phyloP scores from a whole-genome alignment of 2,797 vertebrate genomes.

The Xiphophorus birchmanni region DNA sequence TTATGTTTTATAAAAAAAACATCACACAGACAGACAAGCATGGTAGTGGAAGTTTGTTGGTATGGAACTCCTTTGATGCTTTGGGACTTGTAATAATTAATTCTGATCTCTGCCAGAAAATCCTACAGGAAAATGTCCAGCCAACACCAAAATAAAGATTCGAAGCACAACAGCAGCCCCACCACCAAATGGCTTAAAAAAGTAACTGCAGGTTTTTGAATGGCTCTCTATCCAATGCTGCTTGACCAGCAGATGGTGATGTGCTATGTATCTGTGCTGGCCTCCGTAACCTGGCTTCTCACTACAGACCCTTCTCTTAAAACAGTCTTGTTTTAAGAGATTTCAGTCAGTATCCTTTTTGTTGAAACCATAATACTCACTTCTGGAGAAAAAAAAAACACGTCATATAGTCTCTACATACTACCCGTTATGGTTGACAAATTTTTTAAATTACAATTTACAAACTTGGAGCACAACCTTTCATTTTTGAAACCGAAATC shows the following conservation, averaged over 20 bases:
- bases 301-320: constrained; percentile 28
- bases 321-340: not conserved
- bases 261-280: constrained; percentile 22
- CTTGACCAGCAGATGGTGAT: constrained; percentile 48
- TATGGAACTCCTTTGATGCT: too few species aligned
- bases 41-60: too few species aligned
- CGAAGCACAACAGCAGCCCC: too few species aligned
- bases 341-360: not conserved
- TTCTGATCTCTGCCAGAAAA: too few species aligned
- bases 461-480: not conserved
- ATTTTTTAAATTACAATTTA: not conserved
- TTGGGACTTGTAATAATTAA: too few species aligned
- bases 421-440: too few species aligned
- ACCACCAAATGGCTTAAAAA: not conserved
- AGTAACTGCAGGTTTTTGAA: not conserved
- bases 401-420: not conserved
- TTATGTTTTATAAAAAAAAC: too few species aligned
- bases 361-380: not conserved
- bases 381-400: not conserved
- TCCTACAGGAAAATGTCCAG: too few species aligned
- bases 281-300: constrained; percentile 8
- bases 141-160: too few species aligned
- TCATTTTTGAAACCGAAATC: not conserved
- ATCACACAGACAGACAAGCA: too few species aligned
- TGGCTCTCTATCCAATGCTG: not conserved